Base-by-base conservation (phyloP, 2,113 vertebrate species). In the Oryzias javanicus region DNA sequence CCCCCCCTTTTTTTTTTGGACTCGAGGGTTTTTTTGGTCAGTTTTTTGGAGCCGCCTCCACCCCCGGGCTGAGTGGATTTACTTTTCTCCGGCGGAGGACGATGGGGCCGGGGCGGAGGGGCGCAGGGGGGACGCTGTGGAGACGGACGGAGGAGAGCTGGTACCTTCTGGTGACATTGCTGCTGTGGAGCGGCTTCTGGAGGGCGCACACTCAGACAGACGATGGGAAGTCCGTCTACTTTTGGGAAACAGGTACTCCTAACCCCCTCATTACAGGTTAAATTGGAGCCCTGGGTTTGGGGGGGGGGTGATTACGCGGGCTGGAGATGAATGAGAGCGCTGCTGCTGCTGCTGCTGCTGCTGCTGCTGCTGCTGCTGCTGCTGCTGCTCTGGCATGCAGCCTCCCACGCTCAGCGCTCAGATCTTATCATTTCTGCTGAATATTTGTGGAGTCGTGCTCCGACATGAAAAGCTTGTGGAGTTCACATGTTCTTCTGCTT, bases 211-310 rank as follows among this genome's bases (percentile, higher is more conserved):
- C 93, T 8, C 95, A 91, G 56, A 93, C 91, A 64, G 91, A 91
- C 2, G 93, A 94, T 74, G 90, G 91, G 78, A 94, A 93, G 27
- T 91, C 91, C 0, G 88, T 94, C 49, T 99, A 98, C 91, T 86
- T 96, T 82, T 99, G 96, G 96, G 94, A 95, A 90, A 97, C 96
- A 0, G 97, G 97, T 99, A 92, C 89, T 84, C 87, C 72, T 66
- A 16, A 72, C 56, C 27, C 72, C 47, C 54, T 18, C 46, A 74
- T 80, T 70, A 53, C 18, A 72, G 57, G 46, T 70, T 63, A 49
- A n/a, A 82, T 60, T 10, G 45, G 62, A 75, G 20, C 55, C 53
- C 29, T 65, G 40, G 42, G 17, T 74, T 69, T 49, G 49, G 35
- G 48, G 45, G 35, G 48, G 45, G 61, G 49, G 41, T 16, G 8